These are phyloP conservation scores for Deilephila elpenor DNA, from an alignment of 2,888 invertebrate species.

Conservation along the genomic window DNA sequence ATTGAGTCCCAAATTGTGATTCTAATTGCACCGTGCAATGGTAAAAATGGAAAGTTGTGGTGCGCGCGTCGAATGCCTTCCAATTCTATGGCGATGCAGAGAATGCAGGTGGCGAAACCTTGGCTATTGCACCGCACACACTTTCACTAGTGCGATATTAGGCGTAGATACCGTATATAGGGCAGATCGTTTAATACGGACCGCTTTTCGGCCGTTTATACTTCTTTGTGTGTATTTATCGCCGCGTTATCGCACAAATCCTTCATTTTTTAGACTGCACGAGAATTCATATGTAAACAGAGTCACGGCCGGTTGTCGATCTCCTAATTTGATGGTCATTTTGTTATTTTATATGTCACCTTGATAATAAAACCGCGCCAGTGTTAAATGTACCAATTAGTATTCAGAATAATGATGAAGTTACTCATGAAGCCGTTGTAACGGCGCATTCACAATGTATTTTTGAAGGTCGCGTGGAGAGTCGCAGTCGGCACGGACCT, in stretches of 20 bases:
- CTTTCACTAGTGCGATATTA: slow-evolving; percentile 65
- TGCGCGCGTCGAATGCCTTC: slow-evolving; percentile 28
- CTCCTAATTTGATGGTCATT: slow-evolving; percentile 79
- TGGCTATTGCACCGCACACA: slow-evolving; percentile 58
- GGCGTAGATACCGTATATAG: slow-evolving; percentile 52
- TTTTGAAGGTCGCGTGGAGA: slow-evolving; percentile 31
- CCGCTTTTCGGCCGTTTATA: slow-evolving; percentile 40
- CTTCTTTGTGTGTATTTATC: slow-evolving; percentile 55
- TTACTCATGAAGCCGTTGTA: slow-evolving; percentile 30
- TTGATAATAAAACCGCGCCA: slow-evolving; percentile 59
- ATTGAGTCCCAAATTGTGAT: slow-evolving; percentile 48
- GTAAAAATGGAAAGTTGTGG: slow-evolving; percentile 27
- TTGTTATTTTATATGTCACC: slow-evolving; percentile 59
- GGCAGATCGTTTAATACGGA: slow-evolving; percentile 42
- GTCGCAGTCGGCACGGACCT: slow-evolving; percentile 29
- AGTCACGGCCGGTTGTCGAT: slow-evolving; percentile 83
- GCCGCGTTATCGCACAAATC: slow-evolving; percentile 76
- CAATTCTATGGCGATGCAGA: slow-evolving; percentile 39
- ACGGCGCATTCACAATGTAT: slow-evolving; percentile 30
- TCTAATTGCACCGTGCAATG: slow-evolving; percentile 48
- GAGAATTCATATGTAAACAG: slow-evolving; percentile 66
- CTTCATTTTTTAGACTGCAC: slow-evolving; percentile 67
- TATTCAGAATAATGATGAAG: slow-evolving; percentile 27
- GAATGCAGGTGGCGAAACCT: slow-evolving; percentile 64
- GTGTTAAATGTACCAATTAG: slow-evolving; percentile 39